Base-by-base conservation (phyloP, 2,888 invertebrate species). In the Drosophila pseudotakahashii region DNA sequence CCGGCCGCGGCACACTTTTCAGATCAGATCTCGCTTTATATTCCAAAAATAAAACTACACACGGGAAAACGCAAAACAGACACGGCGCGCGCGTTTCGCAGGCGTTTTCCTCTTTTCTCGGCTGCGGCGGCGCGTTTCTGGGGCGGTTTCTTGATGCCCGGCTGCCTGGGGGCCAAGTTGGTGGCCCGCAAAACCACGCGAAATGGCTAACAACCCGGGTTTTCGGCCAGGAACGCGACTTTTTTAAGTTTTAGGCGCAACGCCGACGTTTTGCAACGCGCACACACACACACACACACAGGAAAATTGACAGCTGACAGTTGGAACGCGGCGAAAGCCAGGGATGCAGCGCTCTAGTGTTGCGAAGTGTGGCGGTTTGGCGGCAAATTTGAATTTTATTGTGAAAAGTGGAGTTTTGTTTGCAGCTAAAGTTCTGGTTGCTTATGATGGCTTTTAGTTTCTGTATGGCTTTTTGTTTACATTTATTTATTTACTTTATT, bases 21-120 rank as follows among this genome's bases (percentile, higher is more conserved):
- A 6, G 47, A 30, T 67, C 53, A 16, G 67, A 51, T 52, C 30
- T 37, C 42, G 34, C 51, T 42, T 42, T 42, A 76, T 48, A 84
- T 81, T 81, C 81, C 86, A 88, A 88, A 88, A 88, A 82, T 88
- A 86, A 47, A 32, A 47, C 47, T 7, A 86, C 71, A 86, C 88
- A 82, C 30, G 30, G 88, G 74, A 81, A 47, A 73, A 81, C 81
- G 88, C 72, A 81, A 47, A 73, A 81, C 81, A 30, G 30, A 83
- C 80, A 82, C 83, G 77, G 73, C 55, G 74, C 67, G 71, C 72
- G 58, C 71, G 71, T 70, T 60, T 51, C 39, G 62, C 32, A 26
- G 58, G 57, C 55, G 47, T 14, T 47, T 14, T 47, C 32, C 26
- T 6, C 26, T n/a, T 7, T 44, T 4, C 7, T 23, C n/a, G 30